A percentile compares a stretch with the other conserved stretches of the same genome.
These are phyloP conservation scores for Isichthys henryi DNA, from an alignment of 2,113 vertebrate genomes.

Conservation along the genomic window DNA sequence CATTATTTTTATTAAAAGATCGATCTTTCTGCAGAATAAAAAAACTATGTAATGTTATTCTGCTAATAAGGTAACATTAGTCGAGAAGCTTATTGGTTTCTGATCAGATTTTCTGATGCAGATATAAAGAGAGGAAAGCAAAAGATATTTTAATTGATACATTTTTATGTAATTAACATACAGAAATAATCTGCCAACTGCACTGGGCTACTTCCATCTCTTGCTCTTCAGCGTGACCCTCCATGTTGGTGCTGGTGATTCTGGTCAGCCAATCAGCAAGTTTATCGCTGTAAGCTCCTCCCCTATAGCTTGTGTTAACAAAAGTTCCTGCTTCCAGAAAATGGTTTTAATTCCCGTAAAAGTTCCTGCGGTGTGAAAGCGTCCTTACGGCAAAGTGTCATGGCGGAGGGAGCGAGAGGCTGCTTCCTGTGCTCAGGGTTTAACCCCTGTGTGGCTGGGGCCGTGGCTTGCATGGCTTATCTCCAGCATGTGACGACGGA, in stretches of 20 bases:
- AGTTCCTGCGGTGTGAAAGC: neutral
- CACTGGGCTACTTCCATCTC: neutral
- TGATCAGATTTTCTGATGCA: too few relatives aligned
- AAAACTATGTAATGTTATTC: neutral
- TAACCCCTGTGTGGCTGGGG: neutral
- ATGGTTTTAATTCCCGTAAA: neutral
- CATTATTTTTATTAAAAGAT: neutral
- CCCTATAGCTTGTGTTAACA: neutral
- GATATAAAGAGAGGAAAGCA: too few relatives aligned
- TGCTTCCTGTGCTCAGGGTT: neutral
- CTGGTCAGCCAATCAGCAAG: neutral
- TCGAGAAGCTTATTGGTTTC: too few relatives aligned
- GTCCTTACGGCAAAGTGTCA: neutral
- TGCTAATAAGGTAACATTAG: too few relatives aligned
- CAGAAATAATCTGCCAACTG: neutral
- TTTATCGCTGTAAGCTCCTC: neutral
- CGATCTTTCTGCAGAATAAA: neutral
- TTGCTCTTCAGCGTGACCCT: too few relatives aligned
- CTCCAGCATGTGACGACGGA: neutral
- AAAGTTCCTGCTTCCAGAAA: neutral
- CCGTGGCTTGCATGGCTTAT: neutral
- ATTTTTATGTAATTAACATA: neutral
- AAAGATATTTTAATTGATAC: neutral
- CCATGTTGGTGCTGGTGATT: neutral
- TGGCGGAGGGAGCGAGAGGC: neutral